Evolutionary conservation across 2,113 vertebrate genomes (phyloP).

Genomic region (Sebastes schlegelii): DNA sequence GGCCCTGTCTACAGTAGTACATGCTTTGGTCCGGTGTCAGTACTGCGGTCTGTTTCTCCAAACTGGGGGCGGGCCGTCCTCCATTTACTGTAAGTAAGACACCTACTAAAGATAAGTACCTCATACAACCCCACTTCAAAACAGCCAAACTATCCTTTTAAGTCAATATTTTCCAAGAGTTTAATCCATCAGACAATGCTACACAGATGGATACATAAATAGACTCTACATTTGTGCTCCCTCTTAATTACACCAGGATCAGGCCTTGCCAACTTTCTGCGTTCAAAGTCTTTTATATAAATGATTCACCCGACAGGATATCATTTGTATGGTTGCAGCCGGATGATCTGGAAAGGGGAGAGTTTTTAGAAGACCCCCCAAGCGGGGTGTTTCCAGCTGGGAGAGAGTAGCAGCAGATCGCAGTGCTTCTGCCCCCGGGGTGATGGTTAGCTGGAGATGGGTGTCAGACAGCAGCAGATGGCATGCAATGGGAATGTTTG

Average conservation of each 20-base stretch:
- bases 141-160: too few species aligned
- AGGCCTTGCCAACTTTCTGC: neutral
- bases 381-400: constrained; percentile 29
- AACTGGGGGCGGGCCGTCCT: too few species aligned
- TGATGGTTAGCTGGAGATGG: constrained; percentile 40
- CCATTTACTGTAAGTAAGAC: too few species aligned
- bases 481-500: constrained; percentile 41
- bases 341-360: constrained; percentile 1
- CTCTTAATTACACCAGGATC: neutral
- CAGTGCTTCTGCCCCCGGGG: constrained; percentile 23
- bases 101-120: too few species aligned
- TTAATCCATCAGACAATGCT: too few species aligned
- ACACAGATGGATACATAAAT: too few species aligned
- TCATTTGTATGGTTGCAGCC: constrained; percentile 10
- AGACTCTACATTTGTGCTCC: too few species aligned
- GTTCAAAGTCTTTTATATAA: neutral
- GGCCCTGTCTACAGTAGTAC: too few species aligned
- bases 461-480: constrained; percentile 68
- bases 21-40: too few species aligned
- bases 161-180: too few species aligned
- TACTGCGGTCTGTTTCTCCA: too few species aligned
- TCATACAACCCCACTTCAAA: too few species aligned
- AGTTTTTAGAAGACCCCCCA: constrained; percentile 33
- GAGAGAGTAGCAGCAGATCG: constrained; percentile 24
- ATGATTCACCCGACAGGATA: neutral